Base-by-base conservation (phyloP, 2,113 vertebrate species). In the Tragelaphus scriptus region DNA sequence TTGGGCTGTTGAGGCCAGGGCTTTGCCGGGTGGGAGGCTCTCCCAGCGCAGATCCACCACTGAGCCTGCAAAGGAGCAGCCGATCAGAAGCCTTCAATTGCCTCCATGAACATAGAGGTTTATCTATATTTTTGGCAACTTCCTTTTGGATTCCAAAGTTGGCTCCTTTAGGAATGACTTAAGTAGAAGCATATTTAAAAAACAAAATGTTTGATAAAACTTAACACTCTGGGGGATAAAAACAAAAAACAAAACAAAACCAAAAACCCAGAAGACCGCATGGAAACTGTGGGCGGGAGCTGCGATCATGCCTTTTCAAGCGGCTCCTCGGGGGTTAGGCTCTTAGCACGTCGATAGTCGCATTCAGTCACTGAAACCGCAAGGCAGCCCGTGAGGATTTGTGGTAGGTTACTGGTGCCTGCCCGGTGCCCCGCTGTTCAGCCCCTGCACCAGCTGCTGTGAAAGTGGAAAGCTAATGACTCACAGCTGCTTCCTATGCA, bases 101-200 rank as follows among this genome's bases (percentile, higher is more conserved):
- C 44, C 92, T 97, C 86, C 89, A 90, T 19, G 58, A 96, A 88
- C 90, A 71, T 3, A 90, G 84, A 95, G 25, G 55, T 84, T 91
- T 96, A 89, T 90, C 86, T 94, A 23, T 97, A 95, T 90, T 88
- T 94, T 95, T 97, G 94, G 94, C 96, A 97, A 93, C 49, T 94
- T 95, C 36, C 47, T 92, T 91, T 71, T 93, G 55, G 61, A 97
- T 96, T 82, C 32, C 49, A 90, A 97, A 97, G 56, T 93, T 97
- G 95, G 89, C 86, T 96, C 94, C 95, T 95, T 97, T 51, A 75
- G 56, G 36, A 56, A 96, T 80, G 92, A 93, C 47, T 92, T 97
- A 97, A 97, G 92, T 89, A 93, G 95, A 97, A 97, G 51, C 55
- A 40, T 96, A 91, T 92, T 97, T 84, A 32, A 19, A 61, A 86